A percentile compares a stretch with the other conserved stretches of the same genome.
Evolutionary conservation across 1,140 invertebrate genomes (phyloP).

Genomic region (Philopotamus ludificatus): DNA sequence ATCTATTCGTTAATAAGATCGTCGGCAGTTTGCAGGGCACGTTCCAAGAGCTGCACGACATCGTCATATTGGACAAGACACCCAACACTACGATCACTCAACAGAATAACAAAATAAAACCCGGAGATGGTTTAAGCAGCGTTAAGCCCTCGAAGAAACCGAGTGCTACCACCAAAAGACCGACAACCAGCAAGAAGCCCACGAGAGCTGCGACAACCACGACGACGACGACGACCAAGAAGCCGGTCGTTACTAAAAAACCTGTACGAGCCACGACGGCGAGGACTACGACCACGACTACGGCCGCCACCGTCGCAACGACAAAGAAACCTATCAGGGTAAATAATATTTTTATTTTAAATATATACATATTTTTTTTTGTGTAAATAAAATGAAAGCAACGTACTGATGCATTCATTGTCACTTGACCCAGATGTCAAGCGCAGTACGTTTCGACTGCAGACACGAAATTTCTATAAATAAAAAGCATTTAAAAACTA

Average conservation of each 20-base stretch:
- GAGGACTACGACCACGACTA: constrained; percentile 40
- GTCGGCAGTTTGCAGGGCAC: constrained; percentile 78
- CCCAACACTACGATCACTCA: constrained; percentile 50
- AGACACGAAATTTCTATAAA: too few species aligned
- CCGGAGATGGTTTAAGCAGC: constrained; percentile 44
- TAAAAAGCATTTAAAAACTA: neutral
- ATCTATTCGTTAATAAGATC: constrained; percentile 77
- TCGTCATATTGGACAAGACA: constrained; percentile 63
- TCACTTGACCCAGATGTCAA: too few species aligned
- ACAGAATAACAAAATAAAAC: constrained; percentile 33
- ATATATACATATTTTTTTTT: neutral
- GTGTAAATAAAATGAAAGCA: too few species aligned
- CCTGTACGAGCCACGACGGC: constrained; percentile 41
- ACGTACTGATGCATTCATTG: too few species aligned
- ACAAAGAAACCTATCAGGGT: constrained; percentile 46
- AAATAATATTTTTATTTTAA: constrained; percentile 16
- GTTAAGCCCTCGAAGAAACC: constrained; percentile 55
- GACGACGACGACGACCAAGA: constrained; percentile 43
- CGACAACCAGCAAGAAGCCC: constrained; percentile 41
- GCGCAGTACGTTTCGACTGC: too few species aligned
- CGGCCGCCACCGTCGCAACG: constrained; percentile 41
- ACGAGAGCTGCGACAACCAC: constrained; percentile 39
- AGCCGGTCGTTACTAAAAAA: constrained; percentile 44
- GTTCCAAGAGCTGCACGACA: constrained; percentile 75
- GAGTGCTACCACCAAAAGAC: constrained; percentile 40